phyloP scores from a whole-genome alignment of 2,888 invertebrate genomes.

The Peribatodes rhomboidaria region DNA sequence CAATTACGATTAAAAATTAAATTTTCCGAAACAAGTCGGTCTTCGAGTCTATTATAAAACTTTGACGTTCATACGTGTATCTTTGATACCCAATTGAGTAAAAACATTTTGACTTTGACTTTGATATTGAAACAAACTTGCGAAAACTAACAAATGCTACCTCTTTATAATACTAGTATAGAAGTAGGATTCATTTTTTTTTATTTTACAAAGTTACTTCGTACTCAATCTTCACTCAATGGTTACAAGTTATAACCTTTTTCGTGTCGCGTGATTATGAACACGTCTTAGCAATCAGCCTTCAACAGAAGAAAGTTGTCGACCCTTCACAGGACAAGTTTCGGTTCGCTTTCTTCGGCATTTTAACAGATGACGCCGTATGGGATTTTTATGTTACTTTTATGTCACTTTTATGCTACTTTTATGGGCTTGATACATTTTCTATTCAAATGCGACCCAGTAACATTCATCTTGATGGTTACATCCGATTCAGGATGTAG shows the following conservation, averaged over 20 bases:
- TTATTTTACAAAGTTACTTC: too few relatives aligned
- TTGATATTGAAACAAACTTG: too few relatives aligned
- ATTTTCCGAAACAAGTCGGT: not conserved
- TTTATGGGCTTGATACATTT: conserved; percentile 24
- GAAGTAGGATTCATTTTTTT: too few relatives aligned
- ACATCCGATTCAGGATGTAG: not conserved
- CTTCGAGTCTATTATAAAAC: not conserved
- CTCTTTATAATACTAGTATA: too few relatives aligned
- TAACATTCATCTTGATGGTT: conserved; percentile 21
- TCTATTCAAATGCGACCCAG: conserved; percentile 20
- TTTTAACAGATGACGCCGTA: conserved; percentile 16
- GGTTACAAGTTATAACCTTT: not conserved
- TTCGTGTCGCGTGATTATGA: conserved; percentile 9
- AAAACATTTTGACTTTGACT: too few relatives aligned
- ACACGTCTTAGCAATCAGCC: conserved; percentile 19
- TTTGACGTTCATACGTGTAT: too few relatives aligned
- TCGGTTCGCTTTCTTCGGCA: conserved; percentile 27
- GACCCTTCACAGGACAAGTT: conserved; percentile 21
- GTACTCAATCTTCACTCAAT: too few relatives aligned
- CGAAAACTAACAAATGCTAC: too few relatives aligned
- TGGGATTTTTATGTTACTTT: not conserved
- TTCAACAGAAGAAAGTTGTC: conserved; percentile 34
- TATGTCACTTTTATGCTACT: conserved; percentile 18
- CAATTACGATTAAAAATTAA: not conserved
- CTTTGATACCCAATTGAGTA: too few relatives aligned